Percentiles rank a stretch among this genome's conserved stretches.
phyloP scores from a whole-genome alignment of 2,888 invertebrate species.

The Torymus tubicola region DNA sequence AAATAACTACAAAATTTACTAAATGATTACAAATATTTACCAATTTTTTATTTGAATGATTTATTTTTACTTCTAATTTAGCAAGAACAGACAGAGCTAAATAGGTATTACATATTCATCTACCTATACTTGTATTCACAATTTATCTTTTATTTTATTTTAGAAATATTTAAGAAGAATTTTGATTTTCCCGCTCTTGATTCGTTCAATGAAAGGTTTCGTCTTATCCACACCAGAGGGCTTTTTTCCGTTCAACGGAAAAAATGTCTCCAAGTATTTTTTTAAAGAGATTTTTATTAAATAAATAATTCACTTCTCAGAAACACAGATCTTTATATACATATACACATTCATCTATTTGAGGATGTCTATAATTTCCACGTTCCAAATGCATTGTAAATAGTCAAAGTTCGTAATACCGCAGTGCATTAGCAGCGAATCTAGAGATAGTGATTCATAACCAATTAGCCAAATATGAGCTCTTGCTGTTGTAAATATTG shows the following conservation, averaged over 20 bases:
- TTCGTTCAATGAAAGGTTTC: neutral
- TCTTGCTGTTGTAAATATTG: slow-evolving; percentile 33
- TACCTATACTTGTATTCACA: too few relatives aligned
- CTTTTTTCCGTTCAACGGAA: slow-evolving; percentile 31
- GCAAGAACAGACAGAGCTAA: too few relatives aligned
- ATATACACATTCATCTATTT: too few relatives aligned
- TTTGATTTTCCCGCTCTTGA: slow-evolving; percentile 1
- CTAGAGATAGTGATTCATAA: slow-evolving; percentile 25
- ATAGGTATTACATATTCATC: too few relatives aligned
- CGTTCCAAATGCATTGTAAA: slow-evolving; percentile 12
- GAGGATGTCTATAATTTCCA: neutral
- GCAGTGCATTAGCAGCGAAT: slow-evolving; percentile 20
- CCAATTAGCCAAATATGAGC: slow-evolving; percentile 38
- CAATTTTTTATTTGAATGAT: too few relatives aligned
- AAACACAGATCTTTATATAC: too few relatives aligned
- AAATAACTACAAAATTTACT: too few relatives aligned
- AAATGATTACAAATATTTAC: too few relatives aligned
- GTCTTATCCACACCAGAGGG: slow-evolving; percentile 33
- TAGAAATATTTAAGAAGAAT: neutral
- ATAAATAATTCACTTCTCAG: slow-evolving; percentile 3
- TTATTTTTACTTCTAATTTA: too few relatives aligned
- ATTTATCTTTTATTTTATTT: too few relatives aligned
- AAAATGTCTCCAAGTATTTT: slow-evolving; percentile 34
- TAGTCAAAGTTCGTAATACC: slow-evolving; percentile 1
- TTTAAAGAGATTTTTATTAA: slow-evolving; percentile 22